These are phyloP conservation scores for Mesitornis unicolor DNA, from an alignment of 2,113 vertebrate species.

Conservation along the genomic window DNA sequence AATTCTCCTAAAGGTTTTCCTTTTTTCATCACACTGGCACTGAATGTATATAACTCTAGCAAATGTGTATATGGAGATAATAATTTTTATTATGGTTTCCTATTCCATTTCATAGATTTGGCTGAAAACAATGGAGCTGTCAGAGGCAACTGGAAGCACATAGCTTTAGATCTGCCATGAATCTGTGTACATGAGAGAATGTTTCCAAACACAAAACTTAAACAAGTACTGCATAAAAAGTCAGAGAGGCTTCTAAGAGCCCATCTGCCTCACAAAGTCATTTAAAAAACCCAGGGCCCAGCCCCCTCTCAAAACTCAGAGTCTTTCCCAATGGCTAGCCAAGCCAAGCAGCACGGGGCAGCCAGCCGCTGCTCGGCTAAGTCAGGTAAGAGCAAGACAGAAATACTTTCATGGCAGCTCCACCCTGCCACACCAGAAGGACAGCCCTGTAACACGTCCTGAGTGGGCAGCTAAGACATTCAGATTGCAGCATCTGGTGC, in stretches of 20 bases:
- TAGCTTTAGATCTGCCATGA: not conserved
- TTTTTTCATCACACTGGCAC: not conserved
- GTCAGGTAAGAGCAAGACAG: not conserved
- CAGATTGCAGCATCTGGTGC: not conserved
- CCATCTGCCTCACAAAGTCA: not conserved
- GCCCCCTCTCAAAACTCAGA: not conserved
- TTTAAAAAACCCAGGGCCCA: not conserved
- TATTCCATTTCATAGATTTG: not conserved
- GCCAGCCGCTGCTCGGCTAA: not conserved
- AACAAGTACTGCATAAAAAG: not conserved
- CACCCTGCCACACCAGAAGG: not conserved
- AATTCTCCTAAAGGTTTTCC: not conserved
- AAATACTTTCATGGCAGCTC: not conserved
- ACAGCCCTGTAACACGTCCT: not conserved
- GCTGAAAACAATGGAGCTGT: not conserved
- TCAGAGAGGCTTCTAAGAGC: not conserved
- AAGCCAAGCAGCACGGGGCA: not conserved
- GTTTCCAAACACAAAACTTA: not conserved
- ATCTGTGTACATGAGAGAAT: fast-evolving
- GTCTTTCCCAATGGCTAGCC: not conserved
- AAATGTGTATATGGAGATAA: not conserved
- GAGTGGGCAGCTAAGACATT: not conserved
- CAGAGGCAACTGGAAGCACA: not conserved
- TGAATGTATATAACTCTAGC: not conserved
- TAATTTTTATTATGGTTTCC: not conserved